Base-by-base conservation (phyloP, 92 coral and sea anemone species). In the Metridium senile region DNA sequence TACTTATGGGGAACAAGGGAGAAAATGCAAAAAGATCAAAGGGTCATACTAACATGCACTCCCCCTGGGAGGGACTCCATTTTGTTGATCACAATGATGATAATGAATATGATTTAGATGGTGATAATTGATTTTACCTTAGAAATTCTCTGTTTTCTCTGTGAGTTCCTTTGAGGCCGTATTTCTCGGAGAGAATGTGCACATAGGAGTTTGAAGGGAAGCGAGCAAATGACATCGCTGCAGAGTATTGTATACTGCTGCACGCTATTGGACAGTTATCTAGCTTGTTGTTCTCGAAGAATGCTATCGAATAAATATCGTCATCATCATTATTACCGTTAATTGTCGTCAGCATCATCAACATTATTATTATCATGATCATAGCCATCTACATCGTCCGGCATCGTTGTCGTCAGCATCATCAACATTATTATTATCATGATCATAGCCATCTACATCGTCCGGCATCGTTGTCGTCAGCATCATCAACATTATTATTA, bases 221-320 rank as follows among this genome's bases (percentile, higher is more conserved):
- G 29, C 89, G 74, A 3, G 97, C 87, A 74, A 89, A 92, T 23
- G 97, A 92, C 49, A 92, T 58, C 54, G 81, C 79, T 10, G 91
- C 97, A 20, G 93, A 88, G 66, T 85, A 92, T 28, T 92, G 93
- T 62, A 89, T 86, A 64, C 97, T 92, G 3, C 85, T 81, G 51
- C 97, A 92, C 11, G 97, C 93, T 62, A 92, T 93, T 20, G 97
- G 97, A 54, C 97, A 92, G 26, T 83, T 85, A 28, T 92, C 97
- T 53, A 92, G 72, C 72, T 89, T 92, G 29, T 89, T 72, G 19
- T 79, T 73, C 58, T 92, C 86, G 30, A 92, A 92, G 56, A 82
- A 61, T 26, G 66, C 97, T 92, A 70, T 29, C 13, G 13, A 39
- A 39, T 39, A 39, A 13, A 39, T 39, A 4, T 6, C 13, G 6